A percentile compares a stretch with the other conserved stretches of the same genome.
phyloP scores from a whole-genome alignment of 2,797 vertebrate genomes.

The Cheracebus regulus region DNA sequence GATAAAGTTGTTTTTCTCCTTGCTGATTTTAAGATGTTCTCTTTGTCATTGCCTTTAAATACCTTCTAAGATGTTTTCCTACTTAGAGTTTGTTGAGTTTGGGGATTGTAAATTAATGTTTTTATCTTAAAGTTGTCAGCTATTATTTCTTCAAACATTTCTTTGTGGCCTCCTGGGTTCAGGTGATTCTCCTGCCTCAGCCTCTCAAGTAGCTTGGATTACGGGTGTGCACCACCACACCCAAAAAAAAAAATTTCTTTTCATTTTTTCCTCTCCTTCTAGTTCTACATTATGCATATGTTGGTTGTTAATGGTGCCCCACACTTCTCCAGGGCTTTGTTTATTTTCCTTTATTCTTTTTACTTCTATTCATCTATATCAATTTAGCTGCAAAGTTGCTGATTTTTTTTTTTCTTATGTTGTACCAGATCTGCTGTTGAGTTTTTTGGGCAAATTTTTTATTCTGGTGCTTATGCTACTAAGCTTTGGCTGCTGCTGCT shows the following conservation, averaged over 20 bases:
- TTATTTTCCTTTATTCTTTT: neutral
- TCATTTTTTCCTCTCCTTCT: neutral
- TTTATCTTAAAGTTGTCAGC: neutral
- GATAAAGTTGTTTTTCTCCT: neutral
- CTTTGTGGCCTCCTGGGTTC: neutral
- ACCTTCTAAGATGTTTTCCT: neutral
- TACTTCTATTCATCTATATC: neutral
- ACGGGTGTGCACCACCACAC: too few species aligned
- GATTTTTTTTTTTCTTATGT: neutral
- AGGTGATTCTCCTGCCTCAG: too few species aligned
- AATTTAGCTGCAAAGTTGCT: neutral
- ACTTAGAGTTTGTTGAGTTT: neutral
- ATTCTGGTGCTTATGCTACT: neutral
- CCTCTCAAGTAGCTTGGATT: too few species aligned
- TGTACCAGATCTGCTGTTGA: neutral
- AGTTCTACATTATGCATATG: neutral
- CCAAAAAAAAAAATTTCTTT: neutral
- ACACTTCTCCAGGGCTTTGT: neutral
- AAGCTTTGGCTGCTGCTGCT: neutral
- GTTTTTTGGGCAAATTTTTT: neutral
- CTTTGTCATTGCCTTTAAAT: neutral
- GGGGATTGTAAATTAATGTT: neutral
- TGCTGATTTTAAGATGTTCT: neutral
- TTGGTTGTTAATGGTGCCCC: neutral
- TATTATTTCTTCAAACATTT: too few species aligned